phyloP scores from a whole-genome alignment of 1,140 invertebrate genomes.

The Calliopsis andreniformis region DNA sequence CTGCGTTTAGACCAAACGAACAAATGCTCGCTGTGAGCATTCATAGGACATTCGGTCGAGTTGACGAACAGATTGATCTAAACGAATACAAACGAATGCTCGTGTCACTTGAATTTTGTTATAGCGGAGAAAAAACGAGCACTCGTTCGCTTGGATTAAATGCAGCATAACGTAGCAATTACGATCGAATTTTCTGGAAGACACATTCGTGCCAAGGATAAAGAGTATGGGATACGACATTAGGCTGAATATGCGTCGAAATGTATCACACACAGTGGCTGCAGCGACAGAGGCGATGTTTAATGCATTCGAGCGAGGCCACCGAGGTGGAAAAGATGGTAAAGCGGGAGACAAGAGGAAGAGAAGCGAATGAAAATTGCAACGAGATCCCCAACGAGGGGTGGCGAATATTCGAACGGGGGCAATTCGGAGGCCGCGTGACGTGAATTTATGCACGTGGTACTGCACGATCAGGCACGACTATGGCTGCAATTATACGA shows the following conservation, averaged over 20 bases:
- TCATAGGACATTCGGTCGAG: too few relatives aligned
- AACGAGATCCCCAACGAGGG: background rate
- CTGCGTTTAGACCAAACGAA: background rate
- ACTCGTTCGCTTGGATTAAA: too few relatives aligned
- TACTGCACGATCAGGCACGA: background rate
- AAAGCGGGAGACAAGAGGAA: background rate
- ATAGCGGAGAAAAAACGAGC: too few relatives aligned
- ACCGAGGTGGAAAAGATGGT: background rate
- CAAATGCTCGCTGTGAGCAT: too few relatives aligned
- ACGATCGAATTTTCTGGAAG: background rate
- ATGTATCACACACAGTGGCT: background rate
- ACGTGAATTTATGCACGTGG: conserved; percentile 22
- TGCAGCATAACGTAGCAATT: too few relatives aligned
- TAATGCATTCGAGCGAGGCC: background rate
- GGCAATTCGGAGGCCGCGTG: conserved; percentile 24
- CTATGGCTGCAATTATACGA: conserved; percentile 22
- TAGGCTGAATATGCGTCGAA: background rate
- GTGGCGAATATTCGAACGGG: conserved; percentile 17
- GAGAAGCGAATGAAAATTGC: background rate
- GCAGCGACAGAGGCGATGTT: too few relatives aligned
- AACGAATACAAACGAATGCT: too few relatives aligned
- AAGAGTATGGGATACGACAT: background rate
- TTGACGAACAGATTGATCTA: too few relatives aligned
- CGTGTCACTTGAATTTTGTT: too few relatives aligned
- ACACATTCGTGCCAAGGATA: too few relatives aligned